Base-by-base conservation (phyloP, 1,140 invertebrate species). In the Anoplolepis gracilipes region DNA sequence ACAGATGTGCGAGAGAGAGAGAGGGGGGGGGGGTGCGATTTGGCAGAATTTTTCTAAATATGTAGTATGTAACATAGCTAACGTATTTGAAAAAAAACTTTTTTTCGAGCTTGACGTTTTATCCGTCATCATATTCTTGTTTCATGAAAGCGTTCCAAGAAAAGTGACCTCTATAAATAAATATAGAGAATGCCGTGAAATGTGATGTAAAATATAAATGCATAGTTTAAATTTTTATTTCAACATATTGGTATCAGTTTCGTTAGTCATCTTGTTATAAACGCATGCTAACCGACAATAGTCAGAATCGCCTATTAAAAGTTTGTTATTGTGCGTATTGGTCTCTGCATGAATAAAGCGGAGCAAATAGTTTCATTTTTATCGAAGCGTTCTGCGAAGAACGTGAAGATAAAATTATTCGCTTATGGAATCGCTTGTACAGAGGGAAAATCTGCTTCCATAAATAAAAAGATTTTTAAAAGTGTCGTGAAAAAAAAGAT, bases 361-460 rank as follows among this genome's bases (percentile, higher is more conserved):
- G 2, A 39, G 13, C 7, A 36, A 75, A 59, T 75, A 30, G n/a
- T 57, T 36, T n/a, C 22, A 30, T 13, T 75, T 28, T 19, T 36
- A 57, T 75, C 49, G 30, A 57, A 25, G 33, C 13, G 13, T 46
- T 11, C 39, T 22, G 4, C 39, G 13, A 42, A 3, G 22, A 73
- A 73, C 22, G 4, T 11, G n/a, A 30, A n/a, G n/a, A 30, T 36
- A 57, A 36, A 75, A 36, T 75, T 57, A 57, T 57, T 75, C 30
- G 13, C 16, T n/a, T 72, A 30, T 53, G 4, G 46, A 49, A 6
- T n/a, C n/a, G 46, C 46, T 22, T 8, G n/a, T 36, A 22, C 22
- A 11, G 53, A 11, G 72, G 33, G 5, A 75, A n/a, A 13, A 22
- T 19, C 39, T 33, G 16, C 3, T n/a, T 59, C 22, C 16, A 75